Conservation (phyloP, 2,888 invertebrate genomes). For the Oxytorus armatus region DNA sequence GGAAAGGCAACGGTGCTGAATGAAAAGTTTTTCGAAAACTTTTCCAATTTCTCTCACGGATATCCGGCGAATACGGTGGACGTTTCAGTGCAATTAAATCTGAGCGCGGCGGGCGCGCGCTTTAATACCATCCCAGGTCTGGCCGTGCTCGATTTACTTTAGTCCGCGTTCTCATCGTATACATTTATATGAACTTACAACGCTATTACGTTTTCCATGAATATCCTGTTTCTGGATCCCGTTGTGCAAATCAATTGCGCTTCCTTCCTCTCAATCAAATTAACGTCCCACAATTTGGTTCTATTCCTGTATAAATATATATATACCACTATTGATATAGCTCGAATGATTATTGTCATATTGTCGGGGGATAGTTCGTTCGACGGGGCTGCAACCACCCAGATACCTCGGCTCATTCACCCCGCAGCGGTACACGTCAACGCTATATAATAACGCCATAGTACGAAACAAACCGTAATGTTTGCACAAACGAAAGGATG, state of each 20-base stretch:
- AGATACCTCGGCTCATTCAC: conserved; percentile 1
- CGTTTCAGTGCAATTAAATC: conserved; percentile 74
- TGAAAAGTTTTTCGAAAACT: conserved; percentile 71
- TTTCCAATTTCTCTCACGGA: conserved; percentile 77
- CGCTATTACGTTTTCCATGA: background rate
- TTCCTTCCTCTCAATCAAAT: background rate
- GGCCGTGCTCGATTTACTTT: conserved; percentile 52
- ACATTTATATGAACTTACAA: conserved; percentile 23
- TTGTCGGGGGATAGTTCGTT: background rate
- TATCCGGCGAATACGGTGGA: conserved; percentile 72
- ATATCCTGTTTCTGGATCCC: background rate
- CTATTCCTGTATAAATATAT: background rate
- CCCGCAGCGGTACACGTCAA: background rate
- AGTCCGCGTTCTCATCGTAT: conserved; percentile 36
- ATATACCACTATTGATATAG: background rate
- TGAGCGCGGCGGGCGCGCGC: conserved; percentile 26
- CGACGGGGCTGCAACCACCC: conserved; percentile 2
- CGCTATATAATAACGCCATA: background rate
- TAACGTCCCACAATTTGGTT: background rate
- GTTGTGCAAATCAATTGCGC: background rate
- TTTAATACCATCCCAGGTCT: background rate
- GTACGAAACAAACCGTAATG: background rate
- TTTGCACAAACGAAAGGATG: background rate
- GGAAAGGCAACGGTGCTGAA: conserved; percentile 42
- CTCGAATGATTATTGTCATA: background rate